These are phyloP conservation scores for Gryon sp. DNA, from an alignment of 1,140 invertebrate genomes.

Conservation along the genomic window DNA sequence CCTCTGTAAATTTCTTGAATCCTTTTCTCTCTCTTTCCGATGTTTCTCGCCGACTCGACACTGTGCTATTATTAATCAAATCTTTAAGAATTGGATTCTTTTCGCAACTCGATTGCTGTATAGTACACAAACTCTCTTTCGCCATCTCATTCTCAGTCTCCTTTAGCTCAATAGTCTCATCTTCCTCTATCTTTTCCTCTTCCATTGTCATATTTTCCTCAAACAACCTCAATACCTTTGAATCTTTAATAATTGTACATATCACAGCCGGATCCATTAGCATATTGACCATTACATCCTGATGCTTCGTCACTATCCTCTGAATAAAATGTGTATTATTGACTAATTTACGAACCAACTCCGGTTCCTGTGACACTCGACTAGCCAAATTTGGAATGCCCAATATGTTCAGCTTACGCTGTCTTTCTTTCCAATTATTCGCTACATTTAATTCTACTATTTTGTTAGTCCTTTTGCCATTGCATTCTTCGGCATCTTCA, in stretches of 20 bases:
- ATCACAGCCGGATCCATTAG: conserved; percentile 68
- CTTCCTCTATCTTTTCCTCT: background rate
- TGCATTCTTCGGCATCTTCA: conserved; percentile 4
- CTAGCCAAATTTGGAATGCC: conserved; percentile 46
- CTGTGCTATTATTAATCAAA: conserved; percentile 71
- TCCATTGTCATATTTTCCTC: conserved; percentile 51
- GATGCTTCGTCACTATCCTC: conserved; percentile 71
- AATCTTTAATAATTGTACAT: conserved; percentile 67
- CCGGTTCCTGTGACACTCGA: conserved; percentile 60
- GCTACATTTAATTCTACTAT: too few relatives aligned
- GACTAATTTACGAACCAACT: conserved; percentile 65
- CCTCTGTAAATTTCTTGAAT: conserved; percentile 66
- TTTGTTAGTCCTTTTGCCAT: too few relatives aligned
- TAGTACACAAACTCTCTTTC: background rate
- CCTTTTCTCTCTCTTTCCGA: conserved; percentile 39
- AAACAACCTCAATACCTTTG: conserved; percentile 67
- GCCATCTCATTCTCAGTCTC: background rate
- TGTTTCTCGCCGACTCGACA: conserved; percentile 44
- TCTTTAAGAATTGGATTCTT: conserved; percentile 75
- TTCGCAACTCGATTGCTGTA: conserved; percentile 31
- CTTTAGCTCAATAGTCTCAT: background rate
- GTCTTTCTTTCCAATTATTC: too few relatives aligned
- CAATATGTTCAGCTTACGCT: conserved; percentile 45
- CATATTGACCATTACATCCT: conserved; percentile 71
- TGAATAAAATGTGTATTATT: conserved; percentile 69